Base-by-base conservation (phyloP, 1,140 invertebrate genomes). In the Nomia melanderi region DNA sequence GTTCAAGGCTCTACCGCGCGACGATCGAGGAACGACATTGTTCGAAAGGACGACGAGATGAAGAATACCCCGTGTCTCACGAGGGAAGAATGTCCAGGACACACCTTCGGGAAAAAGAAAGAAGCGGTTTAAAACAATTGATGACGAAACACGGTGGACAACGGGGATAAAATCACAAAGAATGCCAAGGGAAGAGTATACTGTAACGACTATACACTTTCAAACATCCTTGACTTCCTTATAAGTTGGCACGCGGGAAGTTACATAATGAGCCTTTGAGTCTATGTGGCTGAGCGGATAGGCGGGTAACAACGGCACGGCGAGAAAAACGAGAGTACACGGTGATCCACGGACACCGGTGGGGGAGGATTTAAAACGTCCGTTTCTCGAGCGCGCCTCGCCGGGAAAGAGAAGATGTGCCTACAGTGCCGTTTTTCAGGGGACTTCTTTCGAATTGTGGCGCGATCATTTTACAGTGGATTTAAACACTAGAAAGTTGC, bases 161-260 rank as follows among this genome's bases (percentile, higher is more conserved):
- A 63, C 31, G 23, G 25, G 33, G 29, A 74, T 73, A 72, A 82
- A 78, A 77, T 82, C 54, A 59, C 65, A 41, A 74, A 80, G 81
- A 83, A 83, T 83, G 77, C 80, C 81, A 77, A 83, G 80, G 80
- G 81, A 83, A 77, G 69, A 82, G 80, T 78, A 82, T 65, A 82
- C 65, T 74, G 75, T 83, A 83, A 80, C 78, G 64, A 83, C 71
- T 63, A n/a, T n/a, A 83, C 64, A 84, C 82, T 83, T 83, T 84
- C 82, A 80, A 84, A 84, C 82, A 84, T 84, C 82, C 82, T 84
- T 84, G 82, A 80, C 82, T 84, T 84, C 82, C 82, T 84, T 84
- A 83, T 80, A 80, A 70, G 82, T 73, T 84, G 78, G 82, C 82
- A 83, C 82, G 82, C 82, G 82, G 81, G 81, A 84, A 84, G 78